Base-by-base conservation (phyloP, 2,888 invertebrate species). In the Cheilosia vulpina region DNA sequence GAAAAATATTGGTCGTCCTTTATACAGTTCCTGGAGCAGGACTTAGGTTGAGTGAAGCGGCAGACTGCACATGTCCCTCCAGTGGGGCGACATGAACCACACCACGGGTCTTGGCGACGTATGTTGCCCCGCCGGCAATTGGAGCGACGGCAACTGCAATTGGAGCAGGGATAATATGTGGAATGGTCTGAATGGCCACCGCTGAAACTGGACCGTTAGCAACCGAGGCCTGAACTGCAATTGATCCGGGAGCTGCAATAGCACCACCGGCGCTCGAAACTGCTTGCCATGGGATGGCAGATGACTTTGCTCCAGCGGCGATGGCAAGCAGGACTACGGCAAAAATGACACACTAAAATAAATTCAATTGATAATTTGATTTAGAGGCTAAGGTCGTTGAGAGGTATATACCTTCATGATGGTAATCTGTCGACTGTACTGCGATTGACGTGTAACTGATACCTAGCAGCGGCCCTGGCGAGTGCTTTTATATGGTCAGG, bases 81-180 rank as follows among this genome's bases (percentile, higher is more conserved):
- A 93, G 89, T 21, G 93, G 93, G 58, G 93, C 93, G 52, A 92
- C 90, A 87, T 93, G 93, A 7, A 93, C 88, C 27, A 93, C 91
- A 76, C 93, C 93, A 82, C 92, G 92, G 55, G 91, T 93, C 55
- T 93, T 92, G 45, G 93, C 93, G 24, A 93, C 92, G 76, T 93
- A 93, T 17, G 75, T 72, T 7, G 75, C 73, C 21, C 11, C 52
- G 1, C 65, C 76, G 41, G 66, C 87, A 65, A 52, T 21, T 47
- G 75, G 65, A 4, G 50, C 69, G 34, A 41, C 73, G 21, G 19
- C 77, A 1, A 65, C 69, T 24, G 50, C 72, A 58, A n/a, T 66
- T 38, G 73, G 50, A 41, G 60, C 77, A 45, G 53, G 69, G 27
- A 69, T 58, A 31, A 73, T 71, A 2, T 71, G 11, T 11, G 76